These are phyloP conservation scores for Aptenodytes forsteri DNA, from an alignment of 2,113 vertebrate genomes.

Conservation along the genomic window DNA sequence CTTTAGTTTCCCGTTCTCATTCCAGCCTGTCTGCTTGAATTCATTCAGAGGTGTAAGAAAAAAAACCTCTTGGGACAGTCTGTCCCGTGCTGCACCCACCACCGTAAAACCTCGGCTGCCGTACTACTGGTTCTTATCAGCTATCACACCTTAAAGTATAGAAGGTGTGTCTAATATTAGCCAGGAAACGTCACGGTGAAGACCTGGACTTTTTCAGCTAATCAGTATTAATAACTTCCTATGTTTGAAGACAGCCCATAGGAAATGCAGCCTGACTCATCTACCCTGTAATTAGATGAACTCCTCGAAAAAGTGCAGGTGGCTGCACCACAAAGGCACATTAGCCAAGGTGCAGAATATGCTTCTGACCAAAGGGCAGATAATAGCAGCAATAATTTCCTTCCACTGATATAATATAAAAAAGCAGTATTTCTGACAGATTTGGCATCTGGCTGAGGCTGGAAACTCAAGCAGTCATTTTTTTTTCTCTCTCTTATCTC, in stretches of 20 bases:
- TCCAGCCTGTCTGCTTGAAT: background rate
- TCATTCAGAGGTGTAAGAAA: background rate
- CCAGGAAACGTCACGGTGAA: slow-evolving; percentile 52
- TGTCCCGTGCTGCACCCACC: background rate
- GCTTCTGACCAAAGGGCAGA: slow-evolving; percentile 44
- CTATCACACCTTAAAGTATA: slow-evolving; percentile 37
- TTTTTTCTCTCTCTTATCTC: slow-evolving; percentile 23
- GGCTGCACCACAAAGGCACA: slow-evolving; percentile 21
- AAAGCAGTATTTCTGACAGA: slow-evolving; percentile 22
- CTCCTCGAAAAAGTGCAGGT: slow-evolving; percentile 61
- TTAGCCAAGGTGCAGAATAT: slow-evolving; percentile 14
- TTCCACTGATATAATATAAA: background rate
- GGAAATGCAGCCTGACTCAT: slow-evolving; percentile 62
- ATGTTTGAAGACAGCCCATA: slow-evolving; percentile 58
- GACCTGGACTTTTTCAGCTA: slow-evolving; percentile 55
- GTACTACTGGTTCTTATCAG: slow-evolving; percentile 57
- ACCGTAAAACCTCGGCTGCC: background rate
- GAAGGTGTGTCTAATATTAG: slow-evolving; percentile 53
- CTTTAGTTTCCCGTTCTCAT: background rate
- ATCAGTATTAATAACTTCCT: slow-evolving; percentile 61
- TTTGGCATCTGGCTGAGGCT: background rate
- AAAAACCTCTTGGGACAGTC: background rate
- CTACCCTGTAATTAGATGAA: slow-evolving; percentile 58
- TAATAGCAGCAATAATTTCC: slow-evolving; percentile 39
- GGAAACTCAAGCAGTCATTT: slow-evolving; percentile 12